Percentiles rank a stretch among this genome's conserved stretches.
phyloP scores from a whole-genome alignment of 2,113 vertebrate species.

The Ailuropoda melanoleuca region DNA sequence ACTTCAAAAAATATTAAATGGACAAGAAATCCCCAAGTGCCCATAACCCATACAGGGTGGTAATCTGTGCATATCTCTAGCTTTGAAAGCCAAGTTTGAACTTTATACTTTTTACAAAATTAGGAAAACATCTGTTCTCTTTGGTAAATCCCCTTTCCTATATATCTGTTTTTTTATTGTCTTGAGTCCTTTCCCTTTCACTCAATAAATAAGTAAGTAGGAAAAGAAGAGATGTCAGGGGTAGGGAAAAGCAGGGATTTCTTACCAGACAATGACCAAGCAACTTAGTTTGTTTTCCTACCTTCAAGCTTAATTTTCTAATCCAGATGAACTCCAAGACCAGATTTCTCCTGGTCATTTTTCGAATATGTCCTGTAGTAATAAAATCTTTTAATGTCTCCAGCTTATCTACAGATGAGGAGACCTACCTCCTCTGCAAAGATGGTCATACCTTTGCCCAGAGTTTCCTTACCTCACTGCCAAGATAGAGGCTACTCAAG shows the following conservation, averaged over 20 bases:
- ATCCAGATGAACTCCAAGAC: background rate
- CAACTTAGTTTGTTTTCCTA: background rate
- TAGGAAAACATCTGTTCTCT: constrained; percentile 75
- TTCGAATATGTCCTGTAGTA: background rate
- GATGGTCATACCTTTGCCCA: background rate
- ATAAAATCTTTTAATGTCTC: background rate
- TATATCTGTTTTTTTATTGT: background rate
- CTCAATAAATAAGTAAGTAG: background rate
- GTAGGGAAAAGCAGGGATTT: background rate
- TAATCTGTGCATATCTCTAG: constrained; percentile 39
- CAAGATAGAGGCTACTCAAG: background rate
- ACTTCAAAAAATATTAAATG: constrained; percentile 68
- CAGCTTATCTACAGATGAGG: background rate
- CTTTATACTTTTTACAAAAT: constrained; percentile 54
- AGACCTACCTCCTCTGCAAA: background rate
- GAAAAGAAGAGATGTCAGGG: background rate
- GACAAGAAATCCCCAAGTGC: constrained; percentile 68
- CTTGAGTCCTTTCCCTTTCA: background rate
- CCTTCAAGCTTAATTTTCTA: background rate
- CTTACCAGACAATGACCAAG: background rate
- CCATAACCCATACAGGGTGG: background rate
- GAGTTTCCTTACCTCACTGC: background rate
- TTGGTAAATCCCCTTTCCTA: background rate
- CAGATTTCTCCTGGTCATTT: background rate
- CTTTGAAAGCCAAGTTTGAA: constrained; percentile 70